Conservation (phyloP, 2,797 vertebrate species). For the Chanos chanos region DNA sequence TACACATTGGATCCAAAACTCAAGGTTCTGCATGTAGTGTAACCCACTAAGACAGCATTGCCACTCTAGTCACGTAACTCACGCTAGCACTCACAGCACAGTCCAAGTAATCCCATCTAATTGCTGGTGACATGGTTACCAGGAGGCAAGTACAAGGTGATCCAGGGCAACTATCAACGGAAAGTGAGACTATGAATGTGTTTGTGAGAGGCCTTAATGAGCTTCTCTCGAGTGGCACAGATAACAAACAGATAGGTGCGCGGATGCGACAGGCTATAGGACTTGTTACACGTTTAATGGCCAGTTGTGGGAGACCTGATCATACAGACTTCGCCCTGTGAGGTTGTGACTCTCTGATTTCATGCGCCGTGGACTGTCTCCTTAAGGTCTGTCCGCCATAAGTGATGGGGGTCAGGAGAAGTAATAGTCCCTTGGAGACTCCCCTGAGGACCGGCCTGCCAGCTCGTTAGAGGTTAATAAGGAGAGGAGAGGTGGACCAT, state of each 20-base stretch:
- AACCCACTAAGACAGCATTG: slow-evolving; percentile 21
- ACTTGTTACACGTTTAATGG: no score
- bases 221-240: background rate
- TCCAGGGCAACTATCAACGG: background rate
- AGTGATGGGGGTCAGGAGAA: slow-evolving; percentile 54
- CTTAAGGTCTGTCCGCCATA: slow-evolving; percentile 45
- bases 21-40: background rate
- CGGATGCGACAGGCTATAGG: no score
- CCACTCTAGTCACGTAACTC: slow-evolving; percentile 21
- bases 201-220: slow-evolving; percentile 4
- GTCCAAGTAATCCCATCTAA: slow-evolving; percentile 68
- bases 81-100: slow-evolving; percentile 40
- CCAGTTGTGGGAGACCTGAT: background rate
- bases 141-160: slow-evolving; percentile 5
- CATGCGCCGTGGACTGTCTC: slow-evolving; percentile 12
- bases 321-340: background rate
- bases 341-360: slow-evolving; percentile 25
- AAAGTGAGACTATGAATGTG: no score
- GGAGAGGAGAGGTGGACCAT: slow-evolving; percentile 62
- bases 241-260: no score
- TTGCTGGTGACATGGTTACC: slow-evolving; percentile 60
- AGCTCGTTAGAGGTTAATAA: slow-evolving; percentile 71
- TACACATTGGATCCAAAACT: slow-evolving; percentile 20
- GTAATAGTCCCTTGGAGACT: slow-evolving; percentile 65
- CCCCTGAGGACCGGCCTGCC: slow-evolving; percentile 56